These are phyloP conservation scores for Enteromius mattozi DNA, from an alignment of 2,797 vertebrate species.

Conservation along the genomic window DNA sequence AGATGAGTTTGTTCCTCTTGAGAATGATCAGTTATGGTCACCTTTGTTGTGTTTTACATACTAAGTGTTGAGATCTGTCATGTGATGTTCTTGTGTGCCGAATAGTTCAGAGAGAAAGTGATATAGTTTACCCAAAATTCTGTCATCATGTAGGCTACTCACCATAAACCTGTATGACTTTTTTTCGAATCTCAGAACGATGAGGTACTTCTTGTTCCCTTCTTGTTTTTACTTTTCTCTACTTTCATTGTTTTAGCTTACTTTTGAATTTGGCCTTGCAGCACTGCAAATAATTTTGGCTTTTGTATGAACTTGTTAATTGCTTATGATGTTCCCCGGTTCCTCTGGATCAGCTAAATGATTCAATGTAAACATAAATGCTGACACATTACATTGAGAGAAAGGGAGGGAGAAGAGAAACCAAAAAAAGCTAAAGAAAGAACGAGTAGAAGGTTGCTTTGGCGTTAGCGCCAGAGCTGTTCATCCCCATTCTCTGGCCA, in stretches of 20 bases:
- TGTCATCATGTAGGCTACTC: background rate
- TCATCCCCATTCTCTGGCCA: conserved; percentile 63
- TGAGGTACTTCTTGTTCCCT: background rate
- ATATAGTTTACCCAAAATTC: background rate
- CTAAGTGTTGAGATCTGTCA: background rate
- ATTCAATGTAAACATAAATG: background rate
- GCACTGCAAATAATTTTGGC: background rate
- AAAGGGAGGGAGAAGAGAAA: conserved; percentile 63
- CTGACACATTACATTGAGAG: background rate
- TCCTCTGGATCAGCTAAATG: conserved; percentile 10
- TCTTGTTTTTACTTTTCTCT: background rate
- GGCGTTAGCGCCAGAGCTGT: conserved; percentile 45
- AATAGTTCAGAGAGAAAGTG: background rate
- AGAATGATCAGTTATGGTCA: background rate
- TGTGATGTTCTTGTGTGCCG: background rate
- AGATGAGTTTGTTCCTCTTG: background rate
- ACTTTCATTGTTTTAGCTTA: background rate
- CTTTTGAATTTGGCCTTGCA: background rate
- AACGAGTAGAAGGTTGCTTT: conserved; percentile 66
- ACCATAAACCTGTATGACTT: background rate
- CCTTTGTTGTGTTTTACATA: background rate
- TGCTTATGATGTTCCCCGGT: background rate
- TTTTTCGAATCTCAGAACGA: no score
- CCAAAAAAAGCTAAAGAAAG: conserved; percentile 53
- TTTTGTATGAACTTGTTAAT: background rate